Evolutionary conservation across 2,113 vertebrate genomes (phyloP).

Genomic region (Pachyramphus minor): DNA sequence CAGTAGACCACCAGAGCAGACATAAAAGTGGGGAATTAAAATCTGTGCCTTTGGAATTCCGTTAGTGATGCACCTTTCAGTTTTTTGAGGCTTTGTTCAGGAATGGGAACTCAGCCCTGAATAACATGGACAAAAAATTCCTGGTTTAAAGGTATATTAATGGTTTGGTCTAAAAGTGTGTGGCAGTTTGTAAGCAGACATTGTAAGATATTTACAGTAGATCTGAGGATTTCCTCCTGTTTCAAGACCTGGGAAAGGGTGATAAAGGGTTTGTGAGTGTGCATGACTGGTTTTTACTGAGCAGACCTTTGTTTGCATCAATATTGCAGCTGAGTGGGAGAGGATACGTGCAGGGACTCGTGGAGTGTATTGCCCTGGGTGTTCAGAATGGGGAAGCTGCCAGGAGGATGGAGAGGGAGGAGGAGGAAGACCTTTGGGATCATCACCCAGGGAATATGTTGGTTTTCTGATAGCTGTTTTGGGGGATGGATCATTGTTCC

Average conservation of each 20-base stretch:
- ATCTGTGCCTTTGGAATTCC: not conserved
- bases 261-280: not conserved
- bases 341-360: not conserved
- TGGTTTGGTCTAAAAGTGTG: not conserved
- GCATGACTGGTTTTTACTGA: not conserved
- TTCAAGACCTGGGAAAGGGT: not conserved
- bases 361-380: not conserved
- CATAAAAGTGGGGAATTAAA: not conserved
- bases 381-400: not conserved
- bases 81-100: not conserved
- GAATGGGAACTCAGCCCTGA: not conserved
- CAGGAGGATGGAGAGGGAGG: not conserved
- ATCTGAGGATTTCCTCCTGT: not conserved
- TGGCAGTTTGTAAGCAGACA: not conserved
- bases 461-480: not conserved
- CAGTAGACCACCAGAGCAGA: not conserved
- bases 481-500: not conserved
- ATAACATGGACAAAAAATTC: not conserved
- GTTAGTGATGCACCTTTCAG: not conserved
- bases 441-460: not conserved
- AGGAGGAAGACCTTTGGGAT: not conserved
- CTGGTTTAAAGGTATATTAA: not conserved
- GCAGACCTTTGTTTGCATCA: not conserved
- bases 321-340: not conserved
- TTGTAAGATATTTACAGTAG: not conserved